Evolutionary conservation across 2,113 vertebrate species (phyloP).

Genomic region (Stictonetta naevosa): DNA sequence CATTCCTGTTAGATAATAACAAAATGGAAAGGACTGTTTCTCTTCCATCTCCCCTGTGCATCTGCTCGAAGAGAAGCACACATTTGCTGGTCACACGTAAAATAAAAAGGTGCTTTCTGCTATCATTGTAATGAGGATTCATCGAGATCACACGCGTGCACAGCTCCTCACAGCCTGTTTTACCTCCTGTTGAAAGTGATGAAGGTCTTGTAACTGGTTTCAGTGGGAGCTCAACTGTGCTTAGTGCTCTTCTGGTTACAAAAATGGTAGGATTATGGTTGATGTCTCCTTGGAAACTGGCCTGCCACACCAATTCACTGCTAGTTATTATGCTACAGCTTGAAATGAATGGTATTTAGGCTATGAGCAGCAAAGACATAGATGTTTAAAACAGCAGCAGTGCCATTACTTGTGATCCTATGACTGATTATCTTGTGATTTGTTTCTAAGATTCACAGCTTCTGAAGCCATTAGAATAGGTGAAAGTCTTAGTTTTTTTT

Average conservation of each 20-base stretch:
- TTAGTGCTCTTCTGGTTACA: neutral
- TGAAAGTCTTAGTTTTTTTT: neutral
- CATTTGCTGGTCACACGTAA: neutral
- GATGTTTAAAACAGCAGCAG: neutral
- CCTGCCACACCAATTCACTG: neutral
- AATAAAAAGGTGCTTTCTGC: neutral
- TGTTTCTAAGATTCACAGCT: neutral
- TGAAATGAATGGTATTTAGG: neutral
- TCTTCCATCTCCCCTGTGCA: neutral
- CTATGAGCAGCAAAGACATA: neutral
- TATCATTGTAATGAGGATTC: fast-evolving
- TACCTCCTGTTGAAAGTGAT: neutral
- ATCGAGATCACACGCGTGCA: neutral
- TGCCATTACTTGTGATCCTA: neutral
- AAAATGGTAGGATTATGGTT: neutral
- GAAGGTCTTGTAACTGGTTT: neutral
- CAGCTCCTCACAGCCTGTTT: neutral
- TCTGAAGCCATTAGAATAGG: neutral
- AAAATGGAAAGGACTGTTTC: neutral
- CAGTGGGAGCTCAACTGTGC: neutral
- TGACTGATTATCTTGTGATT: neutral
- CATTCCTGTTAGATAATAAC: neutral
- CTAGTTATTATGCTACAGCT: neutral
- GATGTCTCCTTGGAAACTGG: neutral
- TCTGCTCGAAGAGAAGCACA: neutral